Conservation (phyloP, 2,113 vertebrate species). For the Solea solea region DNA sequence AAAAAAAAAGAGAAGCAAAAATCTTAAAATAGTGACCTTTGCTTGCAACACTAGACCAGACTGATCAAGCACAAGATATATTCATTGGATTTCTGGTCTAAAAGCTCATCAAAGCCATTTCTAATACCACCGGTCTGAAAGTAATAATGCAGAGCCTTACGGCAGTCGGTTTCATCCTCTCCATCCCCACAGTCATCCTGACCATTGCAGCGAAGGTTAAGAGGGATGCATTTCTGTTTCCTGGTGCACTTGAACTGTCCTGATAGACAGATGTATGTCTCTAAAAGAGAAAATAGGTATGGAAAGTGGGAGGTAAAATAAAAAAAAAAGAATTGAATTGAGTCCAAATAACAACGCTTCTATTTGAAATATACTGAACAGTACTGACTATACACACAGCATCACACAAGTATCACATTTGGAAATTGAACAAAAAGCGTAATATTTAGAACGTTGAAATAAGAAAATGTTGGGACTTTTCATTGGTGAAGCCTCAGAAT, state of each 20-base stretch:
- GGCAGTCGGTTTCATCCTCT: conserved; percentile 96
- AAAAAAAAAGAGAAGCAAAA: neutral
- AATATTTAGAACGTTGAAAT: too few species aligned
- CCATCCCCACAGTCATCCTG: conserved; percentile 96
- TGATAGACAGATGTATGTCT: conserved; percentile 95
- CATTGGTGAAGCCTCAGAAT: too few species aligned
- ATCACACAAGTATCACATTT: too few species aligned
- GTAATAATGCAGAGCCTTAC: conserved; percentile 80
- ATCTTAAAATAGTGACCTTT: neutral
- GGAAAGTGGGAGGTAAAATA: neutral
- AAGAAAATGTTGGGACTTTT: too few species aligned
- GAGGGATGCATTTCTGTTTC: conserved; percentile 95
- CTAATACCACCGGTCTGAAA: conserved; percentile 12
- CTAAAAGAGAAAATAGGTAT: conserved; percentile 72
- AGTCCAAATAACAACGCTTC: conserved; percentile 1
- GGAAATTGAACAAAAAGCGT: too few species aligned
- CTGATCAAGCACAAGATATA: neutral
- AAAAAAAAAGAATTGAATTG: neutral
- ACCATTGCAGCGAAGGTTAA: conserved; percentile 96
- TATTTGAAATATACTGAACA: too few species aligned
- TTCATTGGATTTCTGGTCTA: neutral
- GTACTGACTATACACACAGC: too few species aligned
- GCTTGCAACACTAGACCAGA: neutral
- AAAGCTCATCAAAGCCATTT: conserved; percentile 14
- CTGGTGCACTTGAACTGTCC: conserved; percentile 97